These are phyloP conservation scores for Hirtodrosophila alboralis DNA, from an alignment of 2,888 invertebrate genomes.

Conservation along the genomic window DNA sequence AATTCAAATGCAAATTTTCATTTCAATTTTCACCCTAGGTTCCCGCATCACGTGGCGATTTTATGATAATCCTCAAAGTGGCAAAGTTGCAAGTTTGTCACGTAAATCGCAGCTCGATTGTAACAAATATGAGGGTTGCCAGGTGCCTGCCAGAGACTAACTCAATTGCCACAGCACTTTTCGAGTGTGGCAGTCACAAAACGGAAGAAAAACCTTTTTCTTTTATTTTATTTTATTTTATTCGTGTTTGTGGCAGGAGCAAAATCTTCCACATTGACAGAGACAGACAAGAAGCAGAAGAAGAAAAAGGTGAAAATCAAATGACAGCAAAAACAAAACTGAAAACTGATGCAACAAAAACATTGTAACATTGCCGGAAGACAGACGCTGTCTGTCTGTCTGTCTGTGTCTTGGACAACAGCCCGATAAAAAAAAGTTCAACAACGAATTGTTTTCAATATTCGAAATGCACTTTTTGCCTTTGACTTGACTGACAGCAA, in stretches of 20 bases:
- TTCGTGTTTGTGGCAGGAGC: conserved; percentile 3
- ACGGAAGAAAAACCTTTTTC: conserved; percentile 43
- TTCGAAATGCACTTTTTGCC: conserved; percentile 62
- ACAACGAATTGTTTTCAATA: conserved; percentile 73
- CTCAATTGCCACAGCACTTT: conserved; percentile 36
- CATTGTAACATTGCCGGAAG: conserved; percentile 76
- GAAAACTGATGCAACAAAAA: conserved; percentile 74
- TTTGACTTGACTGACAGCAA: conserved; percentile 73
- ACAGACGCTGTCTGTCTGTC: conserved; percentile 48
- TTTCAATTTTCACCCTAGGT: conserved; percentile 53
- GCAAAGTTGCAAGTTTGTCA: conserved; percentile 53
- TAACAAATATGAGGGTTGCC: conserved; percentile 65
- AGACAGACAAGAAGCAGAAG: conserved; percentile 6
- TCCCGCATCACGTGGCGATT: conserved; percentile 66
- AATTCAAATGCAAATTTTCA: conserved; percentile 37
- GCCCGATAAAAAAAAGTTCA: conserved; percentile 32
- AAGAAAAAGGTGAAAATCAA: conserved; percentile 31
- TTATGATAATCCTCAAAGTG: conserved; percentile 73
- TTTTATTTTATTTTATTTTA: no score
- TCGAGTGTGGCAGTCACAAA: conserved; percentile 45
- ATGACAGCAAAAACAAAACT: conserved; percentile 46
- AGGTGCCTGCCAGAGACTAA: conserved; percentile 38
- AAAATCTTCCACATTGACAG: conserved; percentile 27
- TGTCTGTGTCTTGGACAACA: no score
- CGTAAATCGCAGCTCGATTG: conserved; percentile 55